Evolutionary conservation across 2,113 vertebrate genomes (phyloP).

Genomic region (Psephotus haematonotus): DNA sequence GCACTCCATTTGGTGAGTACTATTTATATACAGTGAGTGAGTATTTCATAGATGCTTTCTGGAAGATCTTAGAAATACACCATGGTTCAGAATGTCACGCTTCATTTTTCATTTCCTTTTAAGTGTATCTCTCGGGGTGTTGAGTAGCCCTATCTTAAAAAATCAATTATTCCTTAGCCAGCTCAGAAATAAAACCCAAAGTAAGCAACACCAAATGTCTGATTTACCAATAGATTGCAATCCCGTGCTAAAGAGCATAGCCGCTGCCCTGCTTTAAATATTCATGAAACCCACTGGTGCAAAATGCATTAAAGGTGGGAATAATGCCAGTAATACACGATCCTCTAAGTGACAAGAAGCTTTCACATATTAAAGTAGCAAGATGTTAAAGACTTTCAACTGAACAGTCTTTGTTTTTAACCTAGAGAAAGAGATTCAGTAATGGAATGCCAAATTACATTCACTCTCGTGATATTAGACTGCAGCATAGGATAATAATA

Average conservation of each 20-base stretch:
- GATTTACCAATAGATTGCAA: constrained; percentile 69
- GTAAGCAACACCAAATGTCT: constrained; percentile 63
- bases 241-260: constrained; percentile 40
- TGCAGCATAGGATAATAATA: constrained; percentile 29
- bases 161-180: constrained; percentile 66
- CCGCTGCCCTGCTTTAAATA: constrained; percentile 74
- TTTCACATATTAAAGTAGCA: constrained; percentile 69
- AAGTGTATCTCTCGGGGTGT: constrained; percentile 36
- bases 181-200: constrained; percentile 59
- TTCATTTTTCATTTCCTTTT: constrained; percentile 29
- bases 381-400: constrained; percentile 72
- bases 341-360: constrained; percentile 66
- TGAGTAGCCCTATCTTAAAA: constrained; percentile 24
- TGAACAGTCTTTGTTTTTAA: constrained; percentile 64
- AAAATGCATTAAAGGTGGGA: constrained; percentile 78
- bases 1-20: constrained; percentile 19
- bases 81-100: neutral
- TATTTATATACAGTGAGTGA: neutral
- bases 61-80: constrained; percentile 16
- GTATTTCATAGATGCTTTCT: constrained; percentile 4
- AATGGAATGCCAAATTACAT: constrained; percentile 59
- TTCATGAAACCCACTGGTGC: constrained; percentile 70
- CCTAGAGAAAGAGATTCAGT: constrained; percentile 48
- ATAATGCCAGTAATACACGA: constrained; percentile 59
- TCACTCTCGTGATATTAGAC: neutral